Evolutionary conservation across 2,888 invertebrate genomes (phyloP), one percentile per base, ranked within the genome.

Genomic region (Mimumesa dahlbomi): DNA sequence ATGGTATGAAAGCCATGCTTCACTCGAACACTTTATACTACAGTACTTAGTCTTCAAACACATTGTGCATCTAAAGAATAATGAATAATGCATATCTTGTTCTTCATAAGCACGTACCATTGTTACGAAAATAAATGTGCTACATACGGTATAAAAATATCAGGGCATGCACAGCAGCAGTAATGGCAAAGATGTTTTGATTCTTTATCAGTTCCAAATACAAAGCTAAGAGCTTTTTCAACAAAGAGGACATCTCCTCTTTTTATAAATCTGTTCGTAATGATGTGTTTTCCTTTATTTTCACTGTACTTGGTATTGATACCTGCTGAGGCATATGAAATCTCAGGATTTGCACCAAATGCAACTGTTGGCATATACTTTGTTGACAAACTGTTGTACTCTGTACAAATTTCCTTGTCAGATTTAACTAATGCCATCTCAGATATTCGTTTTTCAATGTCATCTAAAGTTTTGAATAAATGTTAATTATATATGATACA

Each of bases 211-310:
- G 92, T 92, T 7, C 94, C 86, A 70, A 93, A 91, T 1, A 96
- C 95, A 88, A 95, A 95, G 0, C 95, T 93, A 87, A 94, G 95
- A 0, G 97, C 95, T 79, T 93, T 92, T 88, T 98, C 98, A 0
- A 93, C 91, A 86, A 97, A 95, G 36, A 98, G 88, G 0, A 95
- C 90, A 77, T 95, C 94, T 0, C 95, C 96, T 46, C 92, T 91
- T 6, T 90, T 87, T 2, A 95, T 91, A 29, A 90, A 87, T 65
- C 91, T 90, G 9, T 90, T 91, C 0, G 95, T 92, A 25, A 93
- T 85, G 11, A 96, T 93, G 86, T 93, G 92, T 25, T 95, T 91
- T 0, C 95, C 95, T 61, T 90, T 91, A 19, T 91, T 88, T 42
- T 91, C 88, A 70, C 91, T 92, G 67, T 91, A 91, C 71, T 93